Evolutionary conservation across 2,888 invertebrate species (phyloP).

Genomic region (Hypsopygia costalis): DNA sequence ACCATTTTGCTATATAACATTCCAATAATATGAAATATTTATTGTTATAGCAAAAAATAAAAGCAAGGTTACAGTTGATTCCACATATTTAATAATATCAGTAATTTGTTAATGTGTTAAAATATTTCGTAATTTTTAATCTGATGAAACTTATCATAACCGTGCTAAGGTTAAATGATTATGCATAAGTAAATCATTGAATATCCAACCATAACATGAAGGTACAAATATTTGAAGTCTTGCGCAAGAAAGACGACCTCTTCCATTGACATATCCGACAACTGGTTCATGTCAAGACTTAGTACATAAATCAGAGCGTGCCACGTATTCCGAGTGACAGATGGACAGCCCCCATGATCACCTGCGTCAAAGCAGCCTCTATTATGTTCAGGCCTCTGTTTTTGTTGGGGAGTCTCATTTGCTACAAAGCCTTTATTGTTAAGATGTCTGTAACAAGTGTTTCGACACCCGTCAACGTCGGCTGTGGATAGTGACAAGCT

Average conservation of each 20-base stretch:
- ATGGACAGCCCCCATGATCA: slow-evolving; percentile 55
- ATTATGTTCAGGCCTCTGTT: slow-evolving; percentile 57
- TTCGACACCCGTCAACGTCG: slow-evolving; percentile 68
- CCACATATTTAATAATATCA: no score
- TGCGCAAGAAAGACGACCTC: slow-evolving; percentile 34
- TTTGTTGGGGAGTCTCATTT: slow-evolving; percentile 54
- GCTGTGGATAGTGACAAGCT: slow-evolving; percentile 51
- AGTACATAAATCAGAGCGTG: slow-evolving; percentile 59
- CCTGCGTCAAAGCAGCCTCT: slow-evolving; percentile 59
- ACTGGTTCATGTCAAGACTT: slow-evolving; percentile 39
- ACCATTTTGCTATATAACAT: no score
- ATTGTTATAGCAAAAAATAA: no score
- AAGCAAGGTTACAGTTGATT: no score
- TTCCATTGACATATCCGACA: slow-evolving; percentile 31
- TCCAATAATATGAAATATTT: no score
- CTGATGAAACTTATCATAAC: neutral
- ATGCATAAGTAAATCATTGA: neutral
- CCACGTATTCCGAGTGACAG: slow-evolving; percentile 42
- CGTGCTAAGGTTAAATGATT: neutral
- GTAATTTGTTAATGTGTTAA: neutral
- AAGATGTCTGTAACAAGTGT: slow-evolving; percentile 53
- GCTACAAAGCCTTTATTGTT: slow-evolving; percentile 58
- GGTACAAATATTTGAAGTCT: slow-evolving; percentile 19
- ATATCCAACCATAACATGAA: neutral
- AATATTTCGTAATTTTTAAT: neutral